These are phyloP conservation scores for Sylvietta virens DNA, from an alignment of 2,113 vertebrate species.

Conservation along the genomic window DNA sequence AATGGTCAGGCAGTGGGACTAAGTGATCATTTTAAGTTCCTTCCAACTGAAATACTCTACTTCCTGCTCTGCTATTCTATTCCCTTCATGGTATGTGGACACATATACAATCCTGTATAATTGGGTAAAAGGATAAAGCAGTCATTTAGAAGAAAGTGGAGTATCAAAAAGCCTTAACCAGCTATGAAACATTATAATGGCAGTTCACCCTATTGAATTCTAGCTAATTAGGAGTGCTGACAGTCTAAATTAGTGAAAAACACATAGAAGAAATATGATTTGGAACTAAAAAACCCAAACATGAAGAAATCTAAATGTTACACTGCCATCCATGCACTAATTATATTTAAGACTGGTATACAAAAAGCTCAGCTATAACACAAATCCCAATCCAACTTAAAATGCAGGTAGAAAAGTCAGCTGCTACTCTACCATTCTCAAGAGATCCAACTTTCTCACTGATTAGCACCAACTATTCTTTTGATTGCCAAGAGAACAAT, in stretches of 20 bases:
- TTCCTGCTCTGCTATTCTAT: neutral
- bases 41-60: neutral
- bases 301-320: neutral
- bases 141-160: neutral
- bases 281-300: neutral
- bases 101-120: neutral
- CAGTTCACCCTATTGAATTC: neutral
- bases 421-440: neutral
- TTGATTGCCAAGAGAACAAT: neutral
- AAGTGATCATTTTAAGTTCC: too few relatives aligned
- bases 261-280: neutral
- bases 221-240: neutral
- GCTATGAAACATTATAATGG: neutral
- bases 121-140: neutral
- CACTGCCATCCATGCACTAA: neutral
- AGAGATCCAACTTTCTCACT: neutral
- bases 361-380: neutral
- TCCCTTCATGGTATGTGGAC: neutral
- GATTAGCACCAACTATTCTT: neutral
- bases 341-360: neutral
- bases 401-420: neutral
- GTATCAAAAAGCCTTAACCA: neutral
- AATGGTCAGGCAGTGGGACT: neutral
- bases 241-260: neutral
- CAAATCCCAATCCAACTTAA: neutral